Evolutionary conservation across 2,113 vertebrate species (phyloP).

Genomic region (Corythornis vintsioides): DNA sequence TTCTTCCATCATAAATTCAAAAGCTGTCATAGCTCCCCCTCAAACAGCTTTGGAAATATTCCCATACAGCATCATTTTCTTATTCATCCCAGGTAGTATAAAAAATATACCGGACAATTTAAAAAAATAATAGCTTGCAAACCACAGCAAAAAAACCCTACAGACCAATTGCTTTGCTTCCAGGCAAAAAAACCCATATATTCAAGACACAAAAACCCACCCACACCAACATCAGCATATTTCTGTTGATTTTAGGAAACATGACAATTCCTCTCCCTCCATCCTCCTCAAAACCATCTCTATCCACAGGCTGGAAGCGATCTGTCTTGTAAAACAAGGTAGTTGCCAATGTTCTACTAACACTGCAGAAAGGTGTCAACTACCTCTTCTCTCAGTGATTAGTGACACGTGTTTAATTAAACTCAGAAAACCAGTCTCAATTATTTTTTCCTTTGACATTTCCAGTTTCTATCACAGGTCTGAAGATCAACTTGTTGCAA

Average conservation of each 20-base stretch:
- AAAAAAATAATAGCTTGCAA: not conserved
- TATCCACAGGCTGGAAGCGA: not conserved
- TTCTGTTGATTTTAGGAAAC: not conserved
- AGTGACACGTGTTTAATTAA: not conserved
- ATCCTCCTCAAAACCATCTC: not conserved
- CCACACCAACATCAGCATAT: not conserved
- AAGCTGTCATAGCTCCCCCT: not conserved
- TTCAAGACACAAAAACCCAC: not conserved
- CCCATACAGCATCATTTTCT: not conserved
- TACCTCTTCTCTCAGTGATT: not conserved
- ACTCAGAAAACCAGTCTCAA: not conserved
- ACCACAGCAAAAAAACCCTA: conserved; percentile 8
- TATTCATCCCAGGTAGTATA: not conserved
- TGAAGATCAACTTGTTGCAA: not conserved
- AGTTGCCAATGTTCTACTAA: not conserved
- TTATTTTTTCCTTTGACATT: not conserved
- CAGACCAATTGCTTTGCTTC: not conserved
- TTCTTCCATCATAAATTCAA: not conserved
- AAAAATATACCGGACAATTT: not conserved
- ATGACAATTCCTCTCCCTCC: not conserved
- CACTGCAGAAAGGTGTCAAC: not conserved
- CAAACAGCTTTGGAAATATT: not conserved
- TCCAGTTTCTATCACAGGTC: not conserved
- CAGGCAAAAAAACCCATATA: not conserved
- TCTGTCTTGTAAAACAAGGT: not conserved